These are phyloP conservation scores for Canis aureus DNA, from an alignment of 2,113 vertebrate species.

Conservation along the genomic window DNA sequence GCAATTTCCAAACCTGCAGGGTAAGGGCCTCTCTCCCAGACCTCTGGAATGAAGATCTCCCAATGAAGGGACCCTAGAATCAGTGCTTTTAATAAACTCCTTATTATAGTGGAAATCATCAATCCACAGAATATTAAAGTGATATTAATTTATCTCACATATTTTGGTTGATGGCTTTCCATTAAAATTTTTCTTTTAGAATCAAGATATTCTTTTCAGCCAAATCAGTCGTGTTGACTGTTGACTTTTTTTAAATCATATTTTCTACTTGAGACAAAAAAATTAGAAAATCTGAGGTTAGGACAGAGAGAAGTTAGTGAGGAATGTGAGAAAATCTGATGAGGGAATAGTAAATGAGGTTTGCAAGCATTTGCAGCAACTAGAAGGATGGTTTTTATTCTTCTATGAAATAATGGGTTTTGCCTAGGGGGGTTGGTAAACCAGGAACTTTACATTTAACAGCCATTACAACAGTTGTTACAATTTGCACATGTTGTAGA, in stretches of 20 bases:
- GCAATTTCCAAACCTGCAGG: background rate
- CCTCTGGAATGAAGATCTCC: background rate
- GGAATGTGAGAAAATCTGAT: background rate
- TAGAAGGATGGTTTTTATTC: background rate
- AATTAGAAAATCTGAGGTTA: conserved; percentile 1
- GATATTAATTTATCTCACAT: background rate
- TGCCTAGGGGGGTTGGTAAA: background rate
- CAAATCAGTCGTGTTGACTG: background rate
- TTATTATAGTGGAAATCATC: background rate
- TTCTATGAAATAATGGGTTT: conserved; percentile 21
- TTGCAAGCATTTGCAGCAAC: background rate
- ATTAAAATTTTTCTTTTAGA: conserved; percentile 43
- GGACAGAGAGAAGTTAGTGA: background rate
- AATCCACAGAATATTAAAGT: background rate
- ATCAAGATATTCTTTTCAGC: background rate
- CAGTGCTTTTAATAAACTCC: background rate
- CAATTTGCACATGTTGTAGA: background rate
- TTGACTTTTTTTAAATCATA: conserved; percentile 38
- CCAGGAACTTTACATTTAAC: background rate
- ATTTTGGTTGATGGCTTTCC: background rate
- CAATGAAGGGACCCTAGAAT: background rate
- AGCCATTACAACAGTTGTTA: background rate
- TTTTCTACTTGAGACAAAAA: background rate
- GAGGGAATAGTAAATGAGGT: background rate
- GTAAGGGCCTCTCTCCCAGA: background rate